phyloP scores from a whole-genome alignment of 2,797 vertebrate species.

The Hyperoplus lanceolatus region DNA sequence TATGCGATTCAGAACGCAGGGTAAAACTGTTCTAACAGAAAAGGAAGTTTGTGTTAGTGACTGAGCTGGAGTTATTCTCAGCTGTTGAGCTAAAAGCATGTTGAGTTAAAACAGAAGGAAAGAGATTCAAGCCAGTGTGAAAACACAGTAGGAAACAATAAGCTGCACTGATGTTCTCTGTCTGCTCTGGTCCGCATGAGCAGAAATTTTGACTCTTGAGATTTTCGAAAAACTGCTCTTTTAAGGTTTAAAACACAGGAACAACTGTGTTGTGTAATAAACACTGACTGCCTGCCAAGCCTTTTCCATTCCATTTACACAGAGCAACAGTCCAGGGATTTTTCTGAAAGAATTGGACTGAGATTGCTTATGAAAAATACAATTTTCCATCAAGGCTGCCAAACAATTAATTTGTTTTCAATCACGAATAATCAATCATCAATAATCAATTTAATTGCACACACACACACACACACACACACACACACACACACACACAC shows the following conservation, averaged over 20 bases:
- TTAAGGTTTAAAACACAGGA: background rate
- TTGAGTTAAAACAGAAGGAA: constrained; percentile 5
- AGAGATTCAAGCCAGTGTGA: constrained; percentile 29
- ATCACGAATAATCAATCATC: too few relatives aligned
- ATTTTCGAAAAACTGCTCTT: background rate
- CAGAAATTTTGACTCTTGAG: constrained; percentile 1
- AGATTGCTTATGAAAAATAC: background rate
- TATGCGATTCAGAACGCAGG: too few relatives aligned
- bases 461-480: too few relatives aligned
- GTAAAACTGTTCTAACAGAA: background rate
- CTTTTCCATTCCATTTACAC: constrained; percentile 5
- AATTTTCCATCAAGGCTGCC: background rate
- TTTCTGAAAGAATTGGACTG: background rate
- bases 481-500: too few relatives aligned
- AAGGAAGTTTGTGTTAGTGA: constrained; percentile 23
- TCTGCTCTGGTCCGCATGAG: background rate
- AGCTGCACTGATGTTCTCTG: constrained; percentile 6
- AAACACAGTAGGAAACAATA: constrained; percentile 18
- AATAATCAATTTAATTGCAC: too few relatives aligned
- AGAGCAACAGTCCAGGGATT: background rate
- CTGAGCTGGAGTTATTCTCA: background rate
- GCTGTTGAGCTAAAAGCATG: constrained; percentile 9
- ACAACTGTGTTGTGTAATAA: constrained; percentile 2
- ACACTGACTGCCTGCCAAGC: background rate
- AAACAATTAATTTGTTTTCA: too few relatives aligned